phyloP scores from a whole-genome alignment of 2,888 invertebrate species.

The Thera obeliscata region DNA sequence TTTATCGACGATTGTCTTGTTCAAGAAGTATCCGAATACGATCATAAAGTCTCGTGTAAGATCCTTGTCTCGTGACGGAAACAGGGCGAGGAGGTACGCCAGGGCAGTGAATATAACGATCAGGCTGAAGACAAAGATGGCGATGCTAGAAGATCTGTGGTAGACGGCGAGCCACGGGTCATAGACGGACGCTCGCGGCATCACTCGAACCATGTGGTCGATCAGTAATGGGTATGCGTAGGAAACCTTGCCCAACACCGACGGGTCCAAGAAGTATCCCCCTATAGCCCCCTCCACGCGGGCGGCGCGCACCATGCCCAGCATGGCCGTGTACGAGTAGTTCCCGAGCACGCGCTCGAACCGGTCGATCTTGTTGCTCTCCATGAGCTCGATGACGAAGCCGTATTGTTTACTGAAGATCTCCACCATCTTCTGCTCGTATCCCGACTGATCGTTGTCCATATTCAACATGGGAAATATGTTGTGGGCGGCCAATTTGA shows the following conservation, averaged over 20 bases:
- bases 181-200: constrained; percentile 36
- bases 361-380: constrained; percentile 42
- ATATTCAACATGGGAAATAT: constrained; percentile 50
- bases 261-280: constrained; percentile 38
- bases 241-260: constrained; percentile 27
- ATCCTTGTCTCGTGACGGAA: constrained; percentile 40
- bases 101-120: constrained; percentile 44
- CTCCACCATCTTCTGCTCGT: constrained; percentile 46
- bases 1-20: constrained; percentile 40
- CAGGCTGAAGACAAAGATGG: constrained; percentile 22
- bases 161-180: constrained; percentile 41
- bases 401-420: constrained; percentile 42
- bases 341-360: constrained; percentile 46
- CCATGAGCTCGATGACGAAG: constrained; percentile 42
- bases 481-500: constrained; percentile 45
- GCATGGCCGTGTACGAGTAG: constrained; percentile 38
- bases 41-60: constrained; percentile 42
- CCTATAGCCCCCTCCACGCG: constrained; percentile 51
- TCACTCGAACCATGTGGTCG: constrained; percentile 34
- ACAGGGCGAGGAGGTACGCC: constrained; percentile 42
- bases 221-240: constrained; percentile 43
- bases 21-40: constrained; percentile 53
- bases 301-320: constrained; percentile 41
- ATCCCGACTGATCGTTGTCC: constrained; percentile 34
- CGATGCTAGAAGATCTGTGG: constrained; percentile 12